These are phyloP conservation scores for Acromyrmex echinatior DNA, from an alignment of 1,140 invertebrate genomes.

Conservation along the genomic window DNA sequence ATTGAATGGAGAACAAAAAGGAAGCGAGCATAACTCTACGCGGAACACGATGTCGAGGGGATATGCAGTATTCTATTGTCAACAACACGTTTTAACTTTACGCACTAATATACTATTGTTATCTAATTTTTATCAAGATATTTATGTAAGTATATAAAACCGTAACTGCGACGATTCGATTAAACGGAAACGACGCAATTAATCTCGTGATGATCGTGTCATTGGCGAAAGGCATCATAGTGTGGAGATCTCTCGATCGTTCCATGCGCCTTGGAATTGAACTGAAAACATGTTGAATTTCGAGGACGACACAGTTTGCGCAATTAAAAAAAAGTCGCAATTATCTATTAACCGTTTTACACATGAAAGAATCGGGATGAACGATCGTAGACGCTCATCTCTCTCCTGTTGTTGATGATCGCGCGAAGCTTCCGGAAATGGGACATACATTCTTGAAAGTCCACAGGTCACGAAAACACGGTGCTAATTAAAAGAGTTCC, in stretches of 20 bases:
- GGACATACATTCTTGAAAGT: constrained; percentile 65
- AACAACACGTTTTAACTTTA: constrained; percentile 64
- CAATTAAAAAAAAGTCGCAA: constrained; percentile 10
- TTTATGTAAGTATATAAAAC: constrained; percentile 38
- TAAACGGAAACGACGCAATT: not conserved
- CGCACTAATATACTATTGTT: constrained; percentile 70
- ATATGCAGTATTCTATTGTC: constrained; percentile 73
- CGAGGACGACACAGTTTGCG: constrained; percentile 15
- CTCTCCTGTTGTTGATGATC: constrained; percentile 36
- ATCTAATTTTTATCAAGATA: constrained; percentile 67
- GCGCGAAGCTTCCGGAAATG: constrained; percentile 47
- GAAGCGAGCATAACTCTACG: constrained; percentile 34
- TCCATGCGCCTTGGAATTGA: constrained; percentile 11
- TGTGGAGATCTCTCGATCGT: not conserved
- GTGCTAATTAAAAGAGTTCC: constrained; percentile 85
- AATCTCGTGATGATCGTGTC: constrained; percentile 9
- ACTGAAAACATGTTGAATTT: constrained; percentile 19
- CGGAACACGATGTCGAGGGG: constrained; percentile 62
- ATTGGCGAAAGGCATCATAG: not conserved
- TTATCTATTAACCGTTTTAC: constrained; percentile 22
- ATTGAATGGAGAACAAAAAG: not conserved
- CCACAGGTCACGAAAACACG: constrained; percentile 78
- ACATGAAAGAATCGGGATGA: constrained; percentile 11
- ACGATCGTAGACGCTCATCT: constrained; percentile 22
- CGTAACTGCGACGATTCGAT: constrained; percentile 23